Evolutionary conservation across 2,797 vertebrate species (phyloP).

Genomic region (Xyrichtys novacula): DNA sequence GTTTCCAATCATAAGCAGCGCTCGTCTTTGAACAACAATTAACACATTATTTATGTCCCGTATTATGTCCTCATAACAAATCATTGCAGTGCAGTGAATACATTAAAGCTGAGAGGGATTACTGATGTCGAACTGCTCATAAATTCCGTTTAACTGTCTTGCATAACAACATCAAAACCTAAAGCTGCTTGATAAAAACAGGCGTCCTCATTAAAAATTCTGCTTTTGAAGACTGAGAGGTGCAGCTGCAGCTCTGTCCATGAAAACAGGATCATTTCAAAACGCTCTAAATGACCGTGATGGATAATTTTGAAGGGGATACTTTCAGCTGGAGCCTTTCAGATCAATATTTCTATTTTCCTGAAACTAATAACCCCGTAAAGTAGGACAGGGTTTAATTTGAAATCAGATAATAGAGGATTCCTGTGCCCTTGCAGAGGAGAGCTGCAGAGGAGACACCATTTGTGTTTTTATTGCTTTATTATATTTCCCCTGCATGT

Average conservation of each 20-base stretch:
- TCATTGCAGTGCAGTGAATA: conserved; percentile 20
- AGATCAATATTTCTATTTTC: conserved; percentile 57
- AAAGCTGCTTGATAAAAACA: conserved; percentile 35
- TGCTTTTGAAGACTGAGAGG: conserved; percentile 37
- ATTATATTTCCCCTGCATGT: conserved; percentile 23
- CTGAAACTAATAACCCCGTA: conserved; percentile 40
- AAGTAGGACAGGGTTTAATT: conserved; percentile 37
- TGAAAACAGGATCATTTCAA: conserved; percentile 27
- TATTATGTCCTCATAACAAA: not conserved
- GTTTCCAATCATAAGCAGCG: conserved; percentile 2
- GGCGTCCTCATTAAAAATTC: conserved; percentile 22
- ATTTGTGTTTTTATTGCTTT: conserved; percentile 23
- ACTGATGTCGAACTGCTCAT: conserved; percentile 35
- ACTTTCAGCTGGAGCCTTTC: conserved; percentile 48
- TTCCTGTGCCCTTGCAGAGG: conserved; percentile 34
- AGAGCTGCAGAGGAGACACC: conserved; percentile 13
- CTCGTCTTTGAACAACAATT: not conserved
- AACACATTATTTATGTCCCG: conserved; percentile 12
- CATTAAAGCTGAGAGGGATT: conserved; percentile 16
- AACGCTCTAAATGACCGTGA: conserved; percentile 48
- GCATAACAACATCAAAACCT: conserved; percentile 39
- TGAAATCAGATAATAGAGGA: conserved; percentile 45
- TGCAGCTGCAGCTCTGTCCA: conserved; percentile 21
- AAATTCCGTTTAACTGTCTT: conserved; percentile 37
- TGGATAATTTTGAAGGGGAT: conserved; percentile 44